Base-by-base conservation (phyloP, 2,888 invertebrate species). In the Stegophylla sp. region DNA sequence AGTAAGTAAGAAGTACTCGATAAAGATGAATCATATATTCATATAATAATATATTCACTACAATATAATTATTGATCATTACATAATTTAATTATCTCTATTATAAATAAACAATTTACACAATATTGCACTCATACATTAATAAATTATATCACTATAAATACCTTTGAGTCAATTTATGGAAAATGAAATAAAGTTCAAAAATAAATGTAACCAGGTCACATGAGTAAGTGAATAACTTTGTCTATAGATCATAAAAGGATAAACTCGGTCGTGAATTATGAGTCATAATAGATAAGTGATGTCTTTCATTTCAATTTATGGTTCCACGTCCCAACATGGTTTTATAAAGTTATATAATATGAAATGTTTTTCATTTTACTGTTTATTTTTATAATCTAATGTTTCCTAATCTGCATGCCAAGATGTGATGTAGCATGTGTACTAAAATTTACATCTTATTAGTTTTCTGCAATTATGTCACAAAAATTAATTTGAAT, bases 331-430 rank as follows among this genome's bases (percentile, higher is more conserved):
- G 17, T 53, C 3, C 23, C 23, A 72, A 72, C 43, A 56, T 43
- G 17, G 10, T 73, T 15, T 48, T n/a, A n/a, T n/a, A n/a, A 61
- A 23, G 5, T 61, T 73, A 10, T 15, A 20, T 7, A n/a, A 5
- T n/a, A 7, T n/a, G 51, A n/a, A 28, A 45, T 26, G 41, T 23
- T 10, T 28, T 13, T 3, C 7, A 17, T 67, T 17, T 48, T 48
- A 15, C 23, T 72, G 26, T 72, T 48, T 74, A 26, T 63, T 74
- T 74, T 74, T 28, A 12, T 74, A 63, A 74, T 74, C 74, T 63
- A 20, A 28, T 26, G 13, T 13, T 20, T 61, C 28, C 28, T 63
- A 74, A 23, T 63, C 48, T 63, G 5, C 28, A 15, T 28, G 5
- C 23, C n/a, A 45, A n/a, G n/a, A n/a, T n/a, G n/a, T n/a, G n/a